Evolutionary conservation across 2,113 vertebrate species (phyloP), one percentile per base, ranked within the genome.

Genomic region (Forbesichthys papilliferus): DNA sequence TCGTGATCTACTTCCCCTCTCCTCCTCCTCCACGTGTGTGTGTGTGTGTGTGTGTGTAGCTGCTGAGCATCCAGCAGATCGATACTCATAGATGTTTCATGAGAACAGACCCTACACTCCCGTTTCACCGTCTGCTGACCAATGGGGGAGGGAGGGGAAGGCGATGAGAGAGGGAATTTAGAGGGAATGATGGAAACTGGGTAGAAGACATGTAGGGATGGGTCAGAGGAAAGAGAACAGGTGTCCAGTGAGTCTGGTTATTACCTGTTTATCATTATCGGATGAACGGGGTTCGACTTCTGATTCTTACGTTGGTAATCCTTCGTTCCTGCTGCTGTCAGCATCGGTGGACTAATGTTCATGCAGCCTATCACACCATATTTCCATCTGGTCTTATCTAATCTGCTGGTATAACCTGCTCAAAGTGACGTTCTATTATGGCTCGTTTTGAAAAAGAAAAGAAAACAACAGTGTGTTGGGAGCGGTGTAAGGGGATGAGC

Each of bases 31-130:
- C 72, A 78, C 11, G 27, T 36, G n/a, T 58, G 57, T 33, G 18
- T 57, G 16, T 57, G 18, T 27, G 27, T 27, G 36, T 42, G 20
- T 55, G 54, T 55, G n/a, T 55, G 18, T 1, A 3, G 16, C 20
- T 33, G 4, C 8, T 20, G 78, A 67, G 78, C 81, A 71, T 70
- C 80, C 74, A 55, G 84, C 81, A 75, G 90, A 95, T 94, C 93
- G 90, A 89, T 92, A 92, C 87, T 93, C 91, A 94, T 91, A 92
- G 92, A 94, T 94, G 95, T 92, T 93, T 94, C 91, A 94, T 94
- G 91, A 95, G 89, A 89, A 83, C 77, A 89, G 86, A 84, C 84
- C 88, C 80, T 85, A 85, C 81, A 83, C 88, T 95, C 94, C 84
- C 91, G 90, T 94, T 95, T 94, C 93, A 92, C 90, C 88, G 74